Evolutionary conservation across 2,113 vertebrate genomes (phyloP), one percentile per base, ranked within the genome.

Genomic region (Herpetotheres cachinnans): DNA sequence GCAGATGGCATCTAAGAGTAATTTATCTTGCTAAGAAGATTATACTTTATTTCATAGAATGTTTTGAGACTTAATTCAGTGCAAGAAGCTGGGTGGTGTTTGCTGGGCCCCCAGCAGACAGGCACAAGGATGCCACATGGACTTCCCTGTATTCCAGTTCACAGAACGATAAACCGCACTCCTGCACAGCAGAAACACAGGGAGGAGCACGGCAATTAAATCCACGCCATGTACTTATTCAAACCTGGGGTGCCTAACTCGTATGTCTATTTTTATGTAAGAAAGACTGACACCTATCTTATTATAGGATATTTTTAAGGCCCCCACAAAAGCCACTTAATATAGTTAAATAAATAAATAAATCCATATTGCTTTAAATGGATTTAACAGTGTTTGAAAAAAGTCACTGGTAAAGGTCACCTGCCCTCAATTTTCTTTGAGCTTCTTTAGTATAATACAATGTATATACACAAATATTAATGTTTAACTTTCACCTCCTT

Each of bases 1-100:
- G 77, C 85, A 93, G 92, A 94, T 91, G 67, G 66, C 36, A 91
- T n/a, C 81, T 77, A 46, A 82, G 56, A 94, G 52, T 62, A 77
- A 83, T 96, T 95, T 95, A 58, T 93, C 65, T 89, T 90, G 24
- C 54, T 91, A 89, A 78, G 83, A 95, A 80, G 70, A 82, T 72
- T 59, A 66, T 1, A 1, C 18, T 82, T 84, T 89, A 89, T 96
- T 95, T 95, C 63, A 56, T 16, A 79, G 32, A 82, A 80, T 72
- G 52, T 95, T 95, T 93, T 65, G 62, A 94, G 79, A 74, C 30
- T 92, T 46, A 63, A 50, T 71, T 83, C 55, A 55, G 42, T 32
- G 40, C 34, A 79, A 42, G 40, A 82, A 93, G 50, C 59, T 62
- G 44, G 22, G 30, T 79, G 50, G 36, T 76, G 83, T 42, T 78